Evolutionary conservation across 2,888 invertebrate species (phyloP).

Genomic region (Epirrhoe tristata): DNA sequence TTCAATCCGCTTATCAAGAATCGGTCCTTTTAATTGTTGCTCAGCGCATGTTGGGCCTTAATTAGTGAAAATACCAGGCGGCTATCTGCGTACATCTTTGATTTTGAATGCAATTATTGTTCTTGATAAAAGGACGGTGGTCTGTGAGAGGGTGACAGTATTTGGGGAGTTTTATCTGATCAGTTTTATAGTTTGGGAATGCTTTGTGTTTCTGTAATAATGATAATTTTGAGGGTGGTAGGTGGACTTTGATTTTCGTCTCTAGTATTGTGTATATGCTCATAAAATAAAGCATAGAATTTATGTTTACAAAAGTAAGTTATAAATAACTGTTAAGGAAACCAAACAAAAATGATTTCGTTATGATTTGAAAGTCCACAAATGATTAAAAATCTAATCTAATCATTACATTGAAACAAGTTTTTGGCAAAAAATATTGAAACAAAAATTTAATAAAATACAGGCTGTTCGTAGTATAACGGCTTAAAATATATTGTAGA

Average conservation of each 20-base stretch:
- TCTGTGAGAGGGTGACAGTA: constrained; percentile 49
- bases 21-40: constrained; percentile 81
- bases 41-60: constrained; percentile 78
- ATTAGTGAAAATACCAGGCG: constrained; percentile 81
- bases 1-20: constrained; percentile 76
- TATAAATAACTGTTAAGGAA: too few species aligned
- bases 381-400: too few species aligned
- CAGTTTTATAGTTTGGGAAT: background rate
- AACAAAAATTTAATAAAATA: too few species aligned
- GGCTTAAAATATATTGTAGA: background rate
- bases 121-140: constrained; percentile 72
- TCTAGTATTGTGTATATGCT: too few species aligned
- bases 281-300: too few species aligned
- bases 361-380: too few species aligned
- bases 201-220: background rate
- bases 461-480: too few species aligned
- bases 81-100: constrained; percentile 79
- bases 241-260: background rate
- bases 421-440: too few species aligned
- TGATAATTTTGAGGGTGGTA: background rate
- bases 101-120: constrained; percentile 84
- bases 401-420: too few species aligned
- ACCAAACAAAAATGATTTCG: too few species aligned
- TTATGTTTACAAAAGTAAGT: too few species aligned
- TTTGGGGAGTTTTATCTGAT: constrained; percentile 28